A percentile compares a stretch with the other conserved stretches of the same genome.
phyloP scores from a whole-genome alignment of 64 coral and sea anemone genomes.

The Acropora tenuis region DNA sequence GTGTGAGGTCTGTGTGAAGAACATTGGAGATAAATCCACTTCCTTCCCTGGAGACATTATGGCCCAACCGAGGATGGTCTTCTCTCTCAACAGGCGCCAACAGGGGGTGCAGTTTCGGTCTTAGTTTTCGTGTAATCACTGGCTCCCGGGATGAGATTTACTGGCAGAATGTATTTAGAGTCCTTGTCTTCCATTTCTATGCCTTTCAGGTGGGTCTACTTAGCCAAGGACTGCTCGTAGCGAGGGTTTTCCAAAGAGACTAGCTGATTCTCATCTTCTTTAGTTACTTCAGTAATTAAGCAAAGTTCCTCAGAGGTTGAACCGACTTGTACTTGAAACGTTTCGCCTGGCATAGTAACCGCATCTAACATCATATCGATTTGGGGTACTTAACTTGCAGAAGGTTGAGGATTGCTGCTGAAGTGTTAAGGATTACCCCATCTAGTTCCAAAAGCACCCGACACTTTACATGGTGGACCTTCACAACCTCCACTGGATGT shows the following conservation, averaged over 20 bases:
- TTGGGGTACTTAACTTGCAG: conserved; percentile 8
- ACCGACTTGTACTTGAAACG: background rate
- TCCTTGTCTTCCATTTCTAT: conserved; percentile 54
- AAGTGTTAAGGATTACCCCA: conserved; percentile 45
- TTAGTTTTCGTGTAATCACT: conserved; percentile 66
- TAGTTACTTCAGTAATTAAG: conserved; percentile 9
- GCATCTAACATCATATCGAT: conserved; percentile 44
- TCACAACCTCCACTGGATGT: conserved; percentile 26
- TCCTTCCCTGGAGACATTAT: conserved; percentile 60
- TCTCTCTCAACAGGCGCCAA: conserved; percentile 28
- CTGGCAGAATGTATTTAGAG: conserved; percentile 43
- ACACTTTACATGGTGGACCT: conserved; percentile 40
- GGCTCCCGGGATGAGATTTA: conserved; percentile 40
- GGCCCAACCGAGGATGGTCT: conserved; percentile 38
- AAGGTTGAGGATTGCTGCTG: background rate
- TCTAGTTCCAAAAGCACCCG: conserved; percentile 52
- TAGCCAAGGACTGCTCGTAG: conserved; percentile 1
- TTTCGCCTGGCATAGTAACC: background rate
- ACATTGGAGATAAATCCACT: conserved; percentile 6
- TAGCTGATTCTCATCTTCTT: conserved; percentile 30
- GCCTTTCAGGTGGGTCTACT: conserved; percentile 60
- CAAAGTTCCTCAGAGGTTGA: background rate
- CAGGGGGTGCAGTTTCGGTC: conserved; percentile 31
- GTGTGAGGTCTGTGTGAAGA: conserved; percentile 29
- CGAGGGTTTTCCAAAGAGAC: conserved; percentile 33